Base-by-base conservation (phyloP, 2,113 vertebrate genomes). In the Ellobius talpinus region DNA sequence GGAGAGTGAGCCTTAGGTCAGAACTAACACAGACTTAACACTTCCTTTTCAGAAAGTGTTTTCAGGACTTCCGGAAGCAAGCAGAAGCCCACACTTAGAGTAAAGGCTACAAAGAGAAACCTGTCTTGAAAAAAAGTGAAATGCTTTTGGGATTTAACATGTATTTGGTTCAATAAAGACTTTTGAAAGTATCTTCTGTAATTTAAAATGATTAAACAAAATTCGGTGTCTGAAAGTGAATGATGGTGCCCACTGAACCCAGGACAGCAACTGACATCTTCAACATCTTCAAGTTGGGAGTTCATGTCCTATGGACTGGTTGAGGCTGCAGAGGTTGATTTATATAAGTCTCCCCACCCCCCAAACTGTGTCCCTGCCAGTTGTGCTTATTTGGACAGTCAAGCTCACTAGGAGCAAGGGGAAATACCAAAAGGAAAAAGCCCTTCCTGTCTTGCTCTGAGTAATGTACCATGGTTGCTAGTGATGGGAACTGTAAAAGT, bases 31-130 rank as follows among this genome's bases (percentile, higher is more conserved):
- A 29, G 70, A 39, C 17, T 81, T 88, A 3, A 3, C 0, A 94
- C 96, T 96, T 96, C 61, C 4, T 92, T 97, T 97, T 55, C 72
- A 98, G 97, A 73, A 88, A 13, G n/a, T n/a, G n/a, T n/a, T n/a
- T n/a, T n/a, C n/a, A 31, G 39, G 82, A 92, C 4, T 0, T 1
- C 4, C 2, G 61, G 31, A 50, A 66, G 42, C 7, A n/a, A 29
- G 55, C 17, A 19, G 42, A 17, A 13, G n/a, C 17, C n/a, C 0
- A 39, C 7, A 52, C 29, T 21, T 19, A 58, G 39, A 74, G 0
- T 42, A 42, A 42, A 13, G 77, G 47, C 7, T 55, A 79, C 14
- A 55, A 19, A 3, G 61, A 24, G 24, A 33, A 42, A 68, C 24
- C n/a, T 42, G 13, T 13, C n/a, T 65, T 29, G 17, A 58, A 58